Evolutionary conservation across 2,888 invertebrate species (phyloP).

Genomic region (Cantharis lateralis): DNA sequence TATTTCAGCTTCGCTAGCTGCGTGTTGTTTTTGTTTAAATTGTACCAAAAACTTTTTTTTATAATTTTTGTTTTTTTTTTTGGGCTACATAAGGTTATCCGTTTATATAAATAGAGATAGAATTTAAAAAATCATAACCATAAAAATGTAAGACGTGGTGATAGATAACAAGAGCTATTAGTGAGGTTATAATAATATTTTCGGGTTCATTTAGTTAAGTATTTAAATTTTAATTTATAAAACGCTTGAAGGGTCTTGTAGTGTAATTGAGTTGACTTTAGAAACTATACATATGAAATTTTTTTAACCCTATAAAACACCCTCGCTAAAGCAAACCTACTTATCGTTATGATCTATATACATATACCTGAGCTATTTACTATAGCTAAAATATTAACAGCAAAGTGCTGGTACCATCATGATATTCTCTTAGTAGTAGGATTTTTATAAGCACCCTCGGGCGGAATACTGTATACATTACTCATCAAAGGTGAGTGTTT

Average conservation of each 20-base stretch:
- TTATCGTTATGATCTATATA: conserved; percentile 33
- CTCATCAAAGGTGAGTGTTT: conserved; percentile 41
- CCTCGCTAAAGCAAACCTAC: conserved; percentile 29
- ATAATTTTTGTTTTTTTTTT: no score
- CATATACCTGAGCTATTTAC: conserved; percentile 28
- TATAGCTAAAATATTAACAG: conserved; percentile 35
- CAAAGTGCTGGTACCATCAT: conserved; percentile 42
- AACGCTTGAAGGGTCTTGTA: background rate
- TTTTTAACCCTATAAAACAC: conserved; percentile 13
- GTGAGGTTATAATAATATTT: background rate
- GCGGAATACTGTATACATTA: conserved; percentile 33
- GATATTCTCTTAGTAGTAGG: conserved; percentile 28
- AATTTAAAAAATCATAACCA: background rate
- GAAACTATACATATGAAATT: background rate
- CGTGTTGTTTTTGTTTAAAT: no score
- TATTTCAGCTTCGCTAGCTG: no score
- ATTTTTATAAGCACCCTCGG: conserved; percentile 25
- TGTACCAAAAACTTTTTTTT: no score
- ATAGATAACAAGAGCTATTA: background rate
- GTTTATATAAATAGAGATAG: background rate
- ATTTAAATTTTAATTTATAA: background rate
- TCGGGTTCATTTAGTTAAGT: background rate
- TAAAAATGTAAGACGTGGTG: background rate
- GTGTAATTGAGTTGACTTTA: background rate
- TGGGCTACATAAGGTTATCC: background rate